A percentile compares a stretch with the other conserved stretches of the same genome.
phyloP scores from a whole-genome alignment of 30 jellyfish, hydroid and myxozoan species.

The Cassiopea andromeda region DNA sequence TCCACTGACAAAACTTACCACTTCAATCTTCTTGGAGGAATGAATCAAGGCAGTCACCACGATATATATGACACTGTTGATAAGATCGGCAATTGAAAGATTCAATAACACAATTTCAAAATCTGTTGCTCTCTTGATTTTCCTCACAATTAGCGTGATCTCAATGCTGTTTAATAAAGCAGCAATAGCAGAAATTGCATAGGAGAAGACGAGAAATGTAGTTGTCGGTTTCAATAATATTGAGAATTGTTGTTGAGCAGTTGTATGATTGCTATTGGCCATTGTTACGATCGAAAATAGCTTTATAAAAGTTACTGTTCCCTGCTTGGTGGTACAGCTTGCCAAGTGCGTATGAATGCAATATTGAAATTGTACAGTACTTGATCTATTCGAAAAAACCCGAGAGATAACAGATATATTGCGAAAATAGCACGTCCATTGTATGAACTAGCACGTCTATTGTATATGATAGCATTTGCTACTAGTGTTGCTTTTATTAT shows the following conservation, averaged over 20 bases:
- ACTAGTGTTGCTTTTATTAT: too few relatives aligned
- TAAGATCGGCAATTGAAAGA: conserved; percentile 38
- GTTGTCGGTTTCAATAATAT: neutral
- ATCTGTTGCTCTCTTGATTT: conserved; percentile 11
- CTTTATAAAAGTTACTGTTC: too few relatives aligned
- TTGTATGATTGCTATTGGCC: neutral
- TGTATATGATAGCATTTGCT: too few relatives aligned
- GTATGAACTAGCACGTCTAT: too few relatives aligned
- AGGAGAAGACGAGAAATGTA: conserved; percentile 6
- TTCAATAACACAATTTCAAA: conserved; percentile 56
- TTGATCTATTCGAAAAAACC: too few relatives aligned
- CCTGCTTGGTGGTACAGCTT: too few relatives aligned
- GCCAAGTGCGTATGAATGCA: too few relatives aligned
- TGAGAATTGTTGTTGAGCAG: neutral
- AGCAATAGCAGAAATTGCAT: neutral
- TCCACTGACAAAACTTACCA: neutral
- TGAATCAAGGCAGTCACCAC: neutral
- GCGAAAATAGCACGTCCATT: too few relatives aligned
- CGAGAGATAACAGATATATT: too few relatives aligned
- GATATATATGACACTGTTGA: neutral
- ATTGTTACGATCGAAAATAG: neutral
- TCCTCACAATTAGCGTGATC: neutral
- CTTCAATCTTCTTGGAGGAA: neutral
- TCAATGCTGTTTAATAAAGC: conserved; percentile 19
- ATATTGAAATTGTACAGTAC: too few relatives aligned